Evolutionary conservation across 2,888 invertebrate genomes (phyloP), one percentile per base, ranked within the genome.

Genomic region (Tiliacea aurago): DNA sequence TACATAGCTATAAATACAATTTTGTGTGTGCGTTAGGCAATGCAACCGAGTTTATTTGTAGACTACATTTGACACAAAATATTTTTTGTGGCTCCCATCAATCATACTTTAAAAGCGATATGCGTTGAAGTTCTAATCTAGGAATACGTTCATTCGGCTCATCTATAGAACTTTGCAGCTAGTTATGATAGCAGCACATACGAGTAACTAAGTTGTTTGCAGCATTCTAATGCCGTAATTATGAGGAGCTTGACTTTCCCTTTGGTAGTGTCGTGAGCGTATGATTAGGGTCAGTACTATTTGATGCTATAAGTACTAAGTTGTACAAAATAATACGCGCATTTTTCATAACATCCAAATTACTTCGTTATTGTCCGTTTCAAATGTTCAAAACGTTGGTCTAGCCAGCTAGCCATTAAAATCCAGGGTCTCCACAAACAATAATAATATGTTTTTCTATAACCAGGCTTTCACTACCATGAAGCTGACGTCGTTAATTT

Each of bases 161-260:
- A 20, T 61, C 37, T 45, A 41, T 64, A 47, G 28, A 53, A 56
- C 43, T 71, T 78, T 53, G 59, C 33, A 69, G 41, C 37, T 18
- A 53, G 15, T 56, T 80, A 63, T 58, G 53, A 43, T 23, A 73
- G 45, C 37, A 53, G 18, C 41, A 61, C 59, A 68, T 28, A 53
- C 41, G 37, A 37, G 37, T 37, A 4, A 56, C 28, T 49, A 23
- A 77, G 65, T 47, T 58, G 53, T 49, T 18, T 70, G 58, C 41
- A 77, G 68, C 55, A 77, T 77, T 71, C 56, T 66, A 80, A 76
- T 67, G 73, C 56, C 51, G 55, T 70, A 56, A 70, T 68, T 68
- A 81, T 61, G 37, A 51, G 37, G 43, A 33, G 15, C 13, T 51
- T 33, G 49, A 81, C 82, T 81, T 82, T 80, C 82, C 64, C 78